A percentile compares a stretch with the other conserved stretches of the same genome.
phyloP scores from a whole-genome alignment of 1,140 invertebrate genomes.

The Psix sp. region DNA sequence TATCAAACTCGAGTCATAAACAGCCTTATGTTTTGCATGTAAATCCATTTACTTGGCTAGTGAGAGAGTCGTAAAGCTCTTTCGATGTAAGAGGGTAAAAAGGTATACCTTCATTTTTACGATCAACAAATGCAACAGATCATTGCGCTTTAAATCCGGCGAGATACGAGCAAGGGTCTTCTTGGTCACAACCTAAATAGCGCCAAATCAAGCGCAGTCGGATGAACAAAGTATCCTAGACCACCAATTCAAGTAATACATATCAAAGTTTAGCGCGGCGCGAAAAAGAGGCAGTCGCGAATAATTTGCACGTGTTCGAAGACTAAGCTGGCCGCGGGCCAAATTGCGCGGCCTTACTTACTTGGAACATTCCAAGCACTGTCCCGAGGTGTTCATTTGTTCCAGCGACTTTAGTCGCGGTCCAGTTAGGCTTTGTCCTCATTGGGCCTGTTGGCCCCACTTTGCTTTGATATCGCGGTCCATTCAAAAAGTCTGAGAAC shows the following conservation, averaged over 20 bases:
- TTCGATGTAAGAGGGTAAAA: too few species aligned
- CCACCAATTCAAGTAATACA: constrained; percentile 14
- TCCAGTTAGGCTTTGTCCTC: constrained; percentile 26
- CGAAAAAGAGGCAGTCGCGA: constrained; percentile 7
- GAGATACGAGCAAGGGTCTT: constrained; percentile 10
- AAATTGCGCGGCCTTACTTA: constrained; percentile 64
- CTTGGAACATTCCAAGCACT: constrained; percentile 75
- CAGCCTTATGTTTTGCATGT: too few species aligned
- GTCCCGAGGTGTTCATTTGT: constrained; percentile 74
- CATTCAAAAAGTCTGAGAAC: constrained; percentile 21
- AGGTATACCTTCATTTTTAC: not conserved
- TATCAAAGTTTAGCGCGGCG: constrained; percentile 29
- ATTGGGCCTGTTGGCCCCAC: constrained; percentile 8
- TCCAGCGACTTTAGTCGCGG: constrained; percentile 63
- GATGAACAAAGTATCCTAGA: constrained; percentile 9
- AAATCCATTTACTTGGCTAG: too few species aligned
- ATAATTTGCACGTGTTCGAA: constrained; percentile 49
- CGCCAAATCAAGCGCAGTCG: constrained; percentile 39
- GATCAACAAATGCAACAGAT: constrained; percentile 32
- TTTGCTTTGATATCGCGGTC: constrained; percentile 9
- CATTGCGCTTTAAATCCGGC: constrained; percentile 16
- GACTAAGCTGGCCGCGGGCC: constrained; percentile 31
- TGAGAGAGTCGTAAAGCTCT: too few species aligned
- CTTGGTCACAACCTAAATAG: constrained; percentile 35
- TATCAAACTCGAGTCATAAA: too few species aligned